Conservation (phyloP, 2,888 invertebrate species). For the Epirrhoe alternata region DNA sequence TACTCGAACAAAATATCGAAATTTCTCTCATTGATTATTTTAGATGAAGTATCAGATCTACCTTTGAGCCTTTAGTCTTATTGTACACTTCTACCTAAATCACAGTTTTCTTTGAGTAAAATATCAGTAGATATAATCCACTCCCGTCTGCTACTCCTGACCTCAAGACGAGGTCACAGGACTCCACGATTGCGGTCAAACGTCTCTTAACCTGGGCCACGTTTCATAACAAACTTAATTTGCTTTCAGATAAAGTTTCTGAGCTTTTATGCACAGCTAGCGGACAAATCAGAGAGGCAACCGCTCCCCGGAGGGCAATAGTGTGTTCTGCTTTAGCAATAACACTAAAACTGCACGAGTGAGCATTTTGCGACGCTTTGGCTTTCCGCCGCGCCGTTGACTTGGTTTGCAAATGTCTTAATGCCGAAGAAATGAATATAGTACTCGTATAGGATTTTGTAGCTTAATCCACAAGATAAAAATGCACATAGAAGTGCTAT, state of each 20-base stretch:
- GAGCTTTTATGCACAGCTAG: slow-evolving; percentile 14
- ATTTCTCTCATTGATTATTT: background rate
- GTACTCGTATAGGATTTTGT: background rate
- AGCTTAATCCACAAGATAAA: background rate
- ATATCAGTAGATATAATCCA: background rate
- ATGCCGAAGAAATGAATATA: background rate
- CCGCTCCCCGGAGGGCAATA: slow-evolving; percentile 7
- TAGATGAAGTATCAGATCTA: background rate
- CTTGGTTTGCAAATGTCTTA: background rate
- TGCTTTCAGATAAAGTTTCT: slow-evolving; percentile 18
- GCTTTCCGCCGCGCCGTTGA: slow-evolving; percentile 1
- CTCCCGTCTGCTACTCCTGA: background rate
- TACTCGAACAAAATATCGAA: background rate
- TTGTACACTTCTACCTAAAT: too few species aligned
- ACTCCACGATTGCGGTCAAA: slow-evolving; percentile 51
- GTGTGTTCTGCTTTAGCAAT: slow-evolving; percentile 2
- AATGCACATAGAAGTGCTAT: too few species aligned
- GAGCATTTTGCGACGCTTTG: background rate
- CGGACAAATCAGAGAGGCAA: slow-evolving; percentile 22
- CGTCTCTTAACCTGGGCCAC: slow-evolving; percentile 52
- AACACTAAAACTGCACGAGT: slow-evolving; percentile 13
- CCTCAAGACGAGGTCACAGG: slow-evolving; percentile 28
- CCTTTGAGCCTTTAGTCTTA: background rate
- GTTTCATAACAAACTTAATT: slow-evolving; percentile 29
- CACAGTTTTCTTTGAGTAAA: background rate